These are phyloP conservation scores for Nomada ruficornis DNA, from an alignment of 2,888 invertebrate genomes.

Conservation along the genomic window DNA sequence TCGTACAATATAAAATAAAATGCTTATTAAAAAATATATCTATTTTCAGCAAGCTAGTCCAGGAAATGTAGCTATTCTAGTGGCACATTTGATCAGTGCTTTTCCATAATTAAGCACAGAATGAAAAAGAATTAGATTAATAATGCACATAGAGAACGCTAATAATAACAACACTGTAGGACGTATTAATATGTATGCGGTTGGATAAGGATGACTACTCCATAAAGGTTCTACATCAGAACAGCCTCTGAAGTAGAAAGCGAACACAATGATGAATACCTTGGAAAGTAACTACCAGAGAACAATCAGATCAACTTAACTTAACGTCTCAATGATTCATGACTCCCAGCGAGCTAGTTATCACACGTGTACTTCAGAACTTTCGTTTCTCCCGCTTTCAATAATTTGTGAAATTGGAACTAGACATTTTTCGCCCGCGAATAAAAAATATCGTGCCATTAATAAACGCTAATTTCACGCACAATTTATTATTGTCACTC, in stretches of 20 bases:
- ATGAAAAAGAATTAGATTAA: too few species aligned
- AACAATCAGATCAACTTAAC: slow-evolving; percentile 31
- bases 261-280: slow-evolving; percentile 59
- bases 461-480: background rate
- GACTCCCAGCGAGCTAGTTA: slow-evolving; percentile 19
- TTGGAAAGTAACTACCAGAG: slow-evolving; percentile 30
- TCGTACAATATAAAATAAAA: too few species aligned
- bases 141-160: too few species aligned
- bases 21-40: too few species aligned
- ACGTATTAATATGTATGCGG: background rate
- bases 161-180: background rate
- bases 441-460: background rate
- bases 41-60: too few species aligned
- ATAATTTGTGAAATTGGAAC: slow-evolving; percentile 25
- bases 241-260: slow-evolving; percentile 18
- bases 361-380: slow-evolving; percentile 13
- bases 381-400: slow-evolving; percentile 34
- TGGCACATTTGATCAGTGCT: too few species aligned
- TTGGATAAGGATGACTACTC: background rate
- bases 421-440: background rate
- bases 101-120: too few species aligned
- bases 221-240: background rate
- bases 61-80: too few species aligned
- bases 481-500: slow-evolving; percentile 8
- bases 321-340: slow-evolving; percentile 39